These are phyloP conservation scores for Gambelia wislizenii DNA, from an alignment of 2,797 vertebrate species.

Conservation along the genomic window DNA sequence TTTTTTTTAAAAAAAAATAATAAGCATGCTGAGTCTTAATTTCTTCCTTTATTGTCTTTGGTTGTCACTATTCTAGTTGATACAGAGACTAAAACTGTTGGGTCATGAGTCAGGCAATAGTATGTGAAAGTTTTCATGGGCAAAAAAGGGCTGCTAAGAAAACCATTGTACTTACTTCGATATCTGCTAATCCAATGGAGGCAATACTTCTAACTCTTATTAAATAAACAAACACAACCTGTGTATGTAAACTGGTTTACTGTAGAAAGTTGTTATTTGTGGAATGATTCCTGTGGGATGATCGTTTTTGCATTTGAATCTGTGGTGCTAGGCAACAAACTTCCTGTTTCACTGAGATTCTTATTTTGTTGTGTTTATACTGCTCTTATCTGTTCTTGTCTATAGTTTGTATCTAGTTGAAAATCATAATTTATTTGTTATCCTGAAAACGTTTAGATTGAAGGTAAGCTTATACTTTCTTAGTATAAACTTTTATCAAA, in stretches of 20 bases:
- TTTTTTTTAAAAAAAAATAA: background rate
- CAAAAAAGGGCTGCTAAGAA: background rate
- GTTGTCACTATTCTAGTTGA: background rate
- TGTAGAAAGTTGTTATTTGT: background rate
- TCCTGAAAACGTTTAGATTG: background rate
- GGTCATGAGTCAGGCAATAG: background rate
- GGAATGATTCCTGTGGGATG: no score
- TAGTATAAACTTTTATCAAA: no score
- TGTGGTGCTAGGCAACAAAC: background rate
- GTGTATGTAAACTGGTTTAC: background rate
- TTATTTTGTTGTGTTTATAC: background rate
- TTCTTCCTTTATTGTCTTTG: background rate
- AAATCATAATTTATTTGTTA: background rate
- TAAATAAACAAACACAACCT: background rate
- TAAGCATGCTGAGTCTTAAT: background rate
- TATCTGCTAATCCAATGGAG: background rate
- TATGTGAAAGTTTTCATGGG: background rate
- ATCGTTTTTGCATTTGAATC: background rate
- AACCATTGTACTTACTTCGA: background rate
- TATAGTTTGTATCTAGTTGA: background rate
- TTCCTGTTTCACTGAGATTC: background rate
- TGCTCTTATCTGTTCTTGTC: background rate
- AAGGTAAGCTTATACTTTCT: background rate
- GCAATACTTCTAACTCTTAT: background rate
- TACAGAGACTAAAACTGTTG: background rate